phyloP scores from a whole-genome alignment of 2,797 vertebrate species.

The Argya squamiceps region DNA sequence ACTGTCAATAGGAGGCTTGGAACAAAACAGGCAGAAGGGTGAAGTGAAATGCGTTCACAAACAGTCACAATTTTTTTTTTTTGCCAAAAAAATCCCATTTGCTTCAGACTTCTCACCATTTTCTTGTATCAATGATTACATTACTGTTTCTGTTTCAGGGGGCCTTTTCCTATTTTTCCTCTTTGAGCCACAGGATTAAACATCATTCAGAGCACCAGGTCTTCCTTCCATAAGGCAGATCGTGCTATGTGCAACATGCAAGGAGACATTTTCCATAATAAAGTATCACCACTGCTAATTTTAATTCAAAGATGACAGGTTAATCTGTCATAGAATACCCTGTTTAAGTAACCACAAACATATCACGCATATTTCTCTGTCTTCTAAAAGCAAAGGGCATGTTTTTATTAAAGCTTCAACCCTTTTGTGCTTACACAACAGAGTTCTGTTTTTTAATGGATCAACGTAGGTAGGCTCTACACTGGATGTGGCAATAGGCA shows the following conservation, averaged over 20 bases:
- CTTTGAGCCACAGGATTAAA: background rate
- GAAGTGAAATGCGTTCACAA: background rate
- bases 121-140: background rate
- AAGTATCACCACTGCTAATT: background rate
- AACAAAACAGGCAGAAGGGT: background rate
- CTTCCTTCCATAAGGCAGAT: background rate
- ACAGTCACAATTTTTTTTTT: background rate
- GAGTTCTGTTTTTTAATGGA: background rate
- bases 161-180: background rate
- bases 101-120: background rate
- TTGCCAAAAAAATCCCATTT: background rate
- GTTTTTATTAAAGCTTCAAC: background rate
- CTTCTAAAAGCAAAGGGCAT: background rate
- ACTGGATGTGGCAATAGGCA: background rate
- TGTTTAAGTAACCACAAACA: background rate
- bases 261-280: background rate
- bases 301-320: background rate
- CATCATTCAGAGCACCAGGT: background rate
- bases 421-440: background rate
- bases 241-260: fast-evolving
- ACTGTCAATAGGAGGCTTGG: background rate
- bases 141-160: background rate
- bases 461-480: background rate
- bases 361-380: background rate
- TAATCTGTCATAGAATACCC: background rate